Evolutionary conservation across 2,797 vertebrate genomes (phyloP), one percentile per base, ranked within the genome.

Genomic region (Okamejei kenojei): DNA sequence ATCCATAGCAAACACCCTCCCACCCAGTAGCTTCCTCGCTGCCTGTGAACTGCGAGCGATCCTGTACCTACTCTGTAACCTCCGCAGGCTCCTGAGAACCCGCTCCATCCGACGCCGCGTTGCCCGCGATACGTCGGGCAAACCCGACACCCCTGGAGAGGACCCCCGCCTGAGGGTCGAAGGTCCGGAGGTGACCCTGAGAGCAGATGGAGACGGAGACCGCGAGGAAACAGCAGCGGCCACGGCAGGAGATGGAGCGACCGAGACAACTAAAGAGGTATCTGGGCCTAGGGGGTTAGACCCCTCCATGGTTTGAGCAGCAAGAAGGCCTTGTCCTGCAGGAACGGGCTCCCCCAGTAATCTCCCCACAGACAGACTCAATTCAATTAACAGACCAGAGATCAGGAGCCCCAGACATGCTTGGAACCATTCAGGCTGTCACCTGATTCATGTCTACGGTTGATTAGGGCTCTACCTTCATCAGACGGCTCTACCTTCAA

Each of bases 91-190:
- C 65, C 84, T 23, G 63, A 35, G 84, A 68, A 68, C 63, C 68
- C 84, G 63, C 63, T 88, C 84, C 17, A 88, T 88, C n/a, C 84
- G 84, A 68, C 84, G 84, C 63, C 84, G n/a, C 8, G 84, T 8
- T 7, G 7, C n/a, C 21, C 84, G 1, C n/a, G 11, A 61, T 0
- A 11, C 38, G 0, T 80, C 78, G 0, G 7, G 35, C 7, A 58
- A 63, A 63, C 10, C 15, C 29, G 15, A 61, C 29, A 15, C 63
- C 61, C 0, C 0, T 0, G 0, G 0, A 58, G 19, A 21, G 4
- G 29, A 38, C 32, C 9, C 65, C 73, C 35, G 26, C 65, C 82
- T 32, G 82, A 86, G 29, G 61, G 84, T 68, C n/a, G n/a, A 68
- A 29, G 45, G 26, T 29, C 71, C 54, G 71, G 68, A 29, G 2